Evolutionary conservation across 37 sponge, comb jelly and placozoan genomes (phyloP).

Genomic region (Petrosia ficiformis): DNA sequence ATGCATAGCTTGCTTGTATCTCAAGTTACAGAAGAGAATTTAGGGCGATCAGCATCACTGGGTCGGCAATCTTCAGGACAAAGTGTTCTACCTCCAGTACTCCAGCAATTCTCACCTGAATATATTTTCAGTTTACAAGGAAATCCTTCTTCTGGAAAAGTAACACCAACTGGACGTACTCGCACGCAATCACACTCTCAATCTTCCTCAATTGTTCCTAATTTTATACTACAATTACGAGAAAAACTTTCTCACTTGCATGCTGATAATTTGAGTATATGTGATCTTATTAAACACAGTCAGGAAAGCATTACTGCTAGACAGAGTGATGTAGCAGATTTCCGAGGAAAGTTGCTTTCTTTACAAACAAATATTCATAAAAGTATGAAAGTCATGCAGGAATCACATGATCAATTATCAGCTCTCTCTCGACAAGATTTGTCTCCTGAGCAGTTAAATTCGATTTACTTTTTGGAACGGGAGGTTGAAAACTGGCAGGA

Average conservation of each 20-base stretch:
- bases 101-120: constrained; percentile 30
- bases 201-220: neutral
- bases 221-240: neutral
- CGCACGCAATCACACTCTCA: neutral
- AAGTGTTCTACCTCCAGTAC: constrained; percentile 22
- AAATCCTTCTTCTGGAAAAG: neutral
- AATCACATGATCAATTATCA: neutral
- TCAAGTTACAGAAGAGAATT: neutral
- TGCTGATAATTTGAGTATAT: neutral
- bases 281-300: neutral
- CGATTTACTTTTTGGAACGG: constrained; percentile 15
- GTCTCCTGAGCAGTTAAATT: constrained; percentile 14
- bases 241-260: constrained; percentile 16
- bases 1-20: constrained; percentile 1
- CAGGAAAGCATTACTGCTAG: neutral
- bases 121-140: constrained; percentile 33
- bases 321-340: neutral
- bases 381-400: neutral
- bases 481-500: constrained; percentile 43
- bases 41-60: neutral
- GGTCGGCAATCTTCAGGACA: constrained; percentile 8
- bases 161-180: neutral
- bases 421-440: neutral
- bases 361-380: neutral
- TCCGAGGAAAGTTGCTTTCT: neutral